These are phyloP conservation scores for Pristionchus japonicus DNA, from an alignment of 2,888 invertebrate genomes.

Conservation along the genomic window DNA sequence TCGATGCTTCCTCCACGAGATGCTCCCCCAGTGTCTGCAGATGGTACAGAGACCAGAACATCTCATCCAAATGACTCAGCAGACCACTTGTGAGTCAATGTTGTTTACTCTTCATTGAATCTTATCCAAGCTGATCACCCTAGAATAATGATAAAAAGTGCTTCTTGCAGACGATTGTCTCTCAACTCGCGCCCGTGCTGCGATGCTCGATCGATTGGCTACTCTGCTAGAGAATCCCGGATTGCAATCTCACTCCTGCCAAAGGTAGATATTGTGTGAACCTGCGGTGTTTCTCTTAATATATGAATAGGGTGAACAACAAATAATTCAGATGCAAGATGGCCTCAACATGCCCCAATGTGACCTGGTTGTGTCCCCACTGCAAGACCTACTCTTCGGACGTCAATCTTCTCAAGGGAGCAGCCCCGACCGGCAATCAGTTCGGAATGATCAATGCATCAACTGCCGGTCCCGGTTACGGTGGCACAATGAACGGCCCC, in stretches of 20 bases:
- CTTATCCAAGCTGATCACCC: background rate
- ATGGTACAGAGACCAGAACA: slow-evolving; percentile 73
- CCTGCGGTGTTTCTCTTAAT: too few relatives aligned
- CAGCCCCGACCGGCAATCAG: background rate
- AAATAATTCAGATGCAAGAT: slow-evolving; percentile 64
- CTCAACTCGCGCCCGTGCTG: slow-evolving; percentile 70
- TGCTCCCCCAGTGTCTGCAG: slow-evolving; percentile 72
- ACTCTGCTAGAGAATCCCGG: slow-evolving; percentile 67
- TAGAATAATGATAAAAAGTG: background rate
- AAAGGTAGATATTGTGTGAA: slow-evolving; percentile 53
- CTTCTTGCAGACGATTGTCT: slow-evolving; percentile 73
- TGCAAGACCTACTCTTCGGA: slow-evolving; percentile 73
- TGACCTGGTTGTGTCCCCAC: slow-evolving; percentile 73
- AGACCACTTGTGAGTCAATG: slow-evolving; percentile 68
- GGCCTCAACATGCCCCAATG: slow-evolving; percentile 61
- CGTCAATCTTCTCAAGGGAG: slow-evolving; percentile 52
- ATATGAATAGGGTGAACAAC: too few relatives aligned
- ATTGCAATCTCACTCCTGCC: slow-evolving; percentile 70
- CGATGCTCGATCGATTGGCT: slow-evolving; percentile 74
- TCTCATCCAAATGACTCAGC: slow-evolving; percentile 74
- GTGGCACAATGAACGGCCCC: slow-evolving; percentile 16
- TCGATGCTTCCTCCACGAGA: slow-evolving; percentile 74
- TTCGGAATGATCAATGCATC: background rate
- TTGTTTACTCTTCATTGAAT: background rate
- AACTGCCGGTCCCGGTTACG: background rate